These are phyloP conservation scores for Crenuchus spilurus DNA, from an alignment of 2,797 vertebrate genomes.

Conservation along the genomic window DNA sequence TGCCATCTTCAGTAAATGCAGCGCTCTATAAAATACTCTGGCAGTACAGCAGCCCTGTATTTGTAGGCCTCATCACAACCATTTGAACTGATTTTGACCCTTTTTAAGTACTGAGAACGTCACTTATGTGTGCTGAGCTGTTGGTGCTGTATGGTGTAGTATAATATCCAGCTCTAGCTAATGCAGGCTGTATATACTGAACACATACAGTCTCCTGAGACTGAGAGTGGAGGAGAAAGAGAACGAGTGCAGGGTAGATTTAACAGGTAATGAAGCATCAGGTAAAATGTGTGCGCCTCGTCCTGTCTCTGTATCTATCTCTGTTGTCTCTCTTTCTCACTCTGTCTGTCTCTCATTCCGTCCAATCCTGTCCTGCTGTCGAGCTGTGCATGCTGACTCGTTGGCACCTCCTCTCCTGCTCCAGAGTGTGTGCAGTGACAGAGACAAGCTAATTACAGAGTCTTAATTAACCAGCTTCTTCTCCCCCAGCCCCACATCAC, in stretches of 20 bases:
- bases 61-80: too few species aligned
- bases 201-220: constrained; percentile 25
- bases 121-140: too few species aligned
- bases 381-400: constrained; percentile 45
- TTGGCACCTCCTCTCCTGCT: constrained; percentile 49
- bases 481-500: constrained; percentile 47
- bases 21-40: too few species aligned
- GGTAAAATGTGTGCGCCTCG: constrained; percentile 24
- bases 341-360: constrained; percentile 19
- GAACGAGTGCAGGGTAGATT: constrained; percentile 34
- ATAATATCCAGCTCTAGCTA: too few species aligned
- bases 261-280: constrained; percentile 49
- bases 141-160: too few species aligned
- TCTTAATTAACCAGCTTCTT: constrained; percentile 61
- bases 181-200: constrained; percentile 10
- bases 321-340: not conserved
- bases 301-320: not conserved
- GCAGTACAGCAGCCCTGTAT: too few species aligned
- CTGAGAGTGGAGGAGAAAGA: not conserved
- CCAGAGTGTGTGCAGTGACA: constrained; percentile 62
- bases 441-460: constrained; percentile 62
- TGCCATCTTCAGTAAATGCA: not conserved
- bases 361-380: constrained; percentile 44
- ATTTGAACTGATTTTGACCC: too few species aligned
- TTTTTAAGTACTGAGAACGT: too few species aligned